These are phyloP conservation scores for Argyra leucocephala DNA, from an alignment of 2,888 invertebrate species.

Conservation along the genomic window DNA sequence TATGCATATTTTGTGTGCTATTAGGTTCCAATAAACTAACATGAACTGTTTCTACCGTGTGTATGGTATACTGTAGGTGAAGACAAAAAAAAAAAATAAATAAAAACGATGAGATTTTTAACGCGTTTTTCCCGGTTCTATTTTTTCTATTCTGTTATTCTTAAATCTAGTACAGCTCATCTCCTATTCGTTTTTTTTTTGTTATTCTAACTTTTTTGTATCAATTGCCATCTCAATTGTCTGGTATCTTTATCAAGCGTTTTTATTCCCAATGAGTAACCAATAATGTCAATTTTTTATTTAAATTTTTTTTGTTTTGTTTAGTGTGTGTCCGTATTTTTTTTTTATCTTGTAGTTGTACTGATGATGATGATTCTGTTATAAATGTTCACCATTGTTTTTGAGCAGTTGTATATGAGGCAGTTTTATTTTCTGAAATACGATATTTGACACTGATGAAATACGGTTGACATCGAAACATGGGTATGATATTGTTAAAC, in stretches of 20 bases:
- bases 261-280: neutral
- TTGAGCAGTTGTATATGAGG: neutral
- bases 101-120: too few species aligned
- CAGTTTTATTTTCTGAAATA: neutral
- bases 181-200: neutral
- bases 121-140: too few species aligned
- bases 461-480: neutral
- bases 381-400: neutral
- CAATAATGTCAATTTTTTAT: conserved; percentile 6
- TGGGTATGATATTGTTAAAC: neutral
- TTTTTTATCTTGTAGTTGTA: neutral
- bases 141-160: too few species aligned
- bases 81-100: too few species aligned
- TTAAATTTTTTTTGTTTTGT: neutral
- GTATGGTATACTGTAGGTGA: too few species aligned
- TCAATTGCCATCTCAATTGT: neutral
- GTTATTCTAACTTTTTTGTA: neutral
- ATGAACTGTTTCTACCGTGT: too few species aligned
- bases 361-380: neutral
- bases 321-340: neutral
- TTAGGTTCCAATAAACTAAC: too few species aligned
- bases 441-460: neutral
- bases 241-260: conserved; percentile 1
- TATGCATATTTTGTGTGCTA: too few species aligned
- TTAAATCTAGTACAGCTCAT: too few species aligned